Base-by-base conservation (phyloP, 1,140 invertebrate species). In the Steinernema khuongi region DNA sequence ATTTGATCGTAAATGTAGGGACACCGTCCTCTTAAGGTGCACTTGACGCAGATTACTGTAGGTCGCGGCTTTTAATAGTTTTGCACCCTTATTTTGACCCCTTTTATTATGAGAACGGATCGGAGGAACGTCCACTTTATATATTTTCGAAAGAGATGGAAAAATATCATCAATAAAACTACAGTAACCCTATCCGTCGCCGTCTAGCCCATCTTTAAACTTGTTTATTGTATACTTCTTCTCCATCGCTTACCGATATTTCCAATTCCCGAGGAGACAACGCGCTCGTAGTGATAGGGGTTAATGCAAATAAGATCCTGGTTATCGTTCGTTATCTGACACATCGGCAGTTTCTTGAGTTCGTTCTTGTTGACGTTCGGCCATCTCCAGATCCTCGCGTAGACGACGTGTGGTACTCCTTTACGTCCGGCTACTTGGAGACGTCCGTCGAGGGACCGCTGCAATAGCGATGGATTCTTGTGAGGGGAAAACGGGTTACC, bases 341-440 rank as follows among this genome's bases (percentile, higher is more conserved):
- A 85, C 80, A 88, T 87, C 94, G 93, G 86, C 94, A 98, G 86
- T 86, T 98, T 95, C 86, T 97, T 97, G 68, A 99, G 87, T 88
- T 99, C 96, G 87, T 98, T 99, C 87, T 99, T 99, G 86, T 97
- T 95, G 22, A 99, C 88, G 87, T 99, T 96, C 0, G 96, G 96
- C 96, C 96, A 99, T 79, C 97, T 89, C 96, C 96, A 99, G 79
- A 99, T 98, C 31, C 94, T 88, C 14, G 96, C 95, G 86, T 99
- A 99, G 71, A 99, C 98, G 0, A 99, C 96, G 87, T 99, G 96
- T 26, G 96, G 96, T 85, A 99, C 98, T 26, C 96, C 96, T 88
- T 99, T 99, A 41, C 94, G 89, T 28, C 96, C 96, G 33, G 96
- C 96, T 67, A 98, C 93, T 90, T 99, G 96, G 80, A 99, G 88